Conservation (phyloP, 2,797 vertebrate genomes). For the Garrulus glandarius region DNA sequence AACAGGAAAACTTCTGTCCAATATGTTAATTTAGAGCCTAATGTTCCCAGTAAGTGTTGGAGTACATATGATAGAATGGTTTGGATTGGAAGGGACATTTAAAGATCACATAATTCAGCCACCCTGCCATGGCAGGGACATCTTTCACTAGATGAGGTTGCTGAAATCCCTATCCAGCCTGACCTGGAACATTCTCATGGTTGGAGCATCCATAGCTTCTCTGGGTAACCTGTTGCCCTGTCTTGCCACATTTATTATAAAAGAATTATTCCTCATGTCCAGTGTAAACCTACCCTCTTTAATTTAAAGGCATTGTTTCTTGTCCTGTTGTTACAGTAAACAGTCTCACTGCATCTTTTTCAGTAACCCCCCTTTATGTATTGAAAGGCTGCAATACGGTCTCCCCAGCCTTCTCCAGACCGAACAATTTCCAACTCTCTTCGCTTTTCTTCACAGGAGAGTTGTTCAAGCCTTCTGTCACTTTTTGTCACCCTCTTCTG, state of each 20-base stretch:
- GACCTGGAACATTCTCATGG: rapidly evolving
- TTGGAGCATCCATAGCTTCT: neutral
- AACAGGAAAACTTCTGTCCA: neutral
- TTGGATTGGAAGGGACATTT: neutral
- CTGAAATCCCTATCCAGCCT: rapidly evolving
- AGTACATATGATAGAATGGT: neutral
- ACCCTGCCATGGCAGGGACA: rapidly evolving
- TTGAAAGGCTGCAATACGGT: neutral
- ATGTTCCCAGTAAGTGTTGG: neutral
- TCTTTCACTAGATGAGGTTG: neutral
- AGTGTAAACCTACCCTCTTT: neutral
- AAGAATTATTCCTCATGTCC: neutral
- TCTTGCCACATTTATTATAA: neutral
- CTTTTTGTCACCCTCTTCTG: neutral
- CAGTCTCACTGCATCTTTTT: neutral
- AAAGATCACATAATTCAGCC: neutral
- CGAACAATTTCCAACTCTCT: neutral
- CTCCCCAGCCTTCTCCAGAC: neutral
- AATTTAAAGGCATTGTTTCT: neutral
- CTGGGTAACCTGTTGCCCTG: neutral
- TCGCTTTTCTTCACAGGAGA: neutral
- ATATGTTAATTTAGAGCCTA: neutral
- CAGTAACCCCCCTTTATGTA: neutral
- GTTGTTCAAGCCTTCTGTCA: neutral
- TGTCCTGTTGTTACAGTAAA: neutral